Base-by-base conservation (phyloP, 2,797 vertebrate genomes). In the Pelodytes ibericus region DNA sequence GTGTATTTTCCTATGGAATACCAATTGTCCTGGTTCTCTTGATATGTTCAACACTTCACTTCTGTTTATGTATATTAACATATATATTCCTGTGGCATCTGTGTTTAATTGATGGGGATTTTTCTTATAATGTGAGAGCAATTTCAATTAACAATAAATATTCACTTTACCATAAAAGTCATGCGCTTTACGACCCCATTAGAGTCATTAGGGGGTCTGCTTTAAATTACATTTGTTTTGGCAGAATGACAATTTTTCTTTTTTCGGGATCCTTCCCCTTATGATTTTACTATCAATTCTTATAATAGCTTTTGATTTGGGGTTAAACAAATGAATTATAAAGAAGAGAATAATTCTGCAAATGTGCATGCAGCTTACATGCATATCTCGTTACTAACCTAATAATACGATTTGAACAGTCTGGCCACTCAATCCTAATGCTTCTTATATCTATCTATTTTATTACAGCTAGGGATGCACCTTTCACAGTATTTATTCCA, bases 361-460 rank as follows among this genome's bases (percentile, higher is more conserved):
- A 80, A 83, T 82, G 82, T 87, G 84, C 84, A 81, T 70, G 85
- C 78, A 68, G 81, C 71, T 80, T 83, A 80, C 85, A 88, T 88
- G 83, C 85, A 65, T 94, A 94, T 97, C 94, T 87, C 91, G 87
- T 98, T 97, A 95, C 95, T 94, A 94, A 92, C 87, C 91, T 90
- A 90, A 88, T 88, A 92, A 91, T 87, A 89, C 86, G 83, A 90
- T 89, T 87, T 90, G 89, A 86, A 77, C 86, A 83, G 85, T 86
- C 87, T 79, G 81, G 84, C 83, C 83, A 88, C 87, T 84, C 81
- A 80, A 81, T 86, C 90, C 82, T 81, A 90, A 90, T 72, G 25
- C 58, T 29, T 27, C 31, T 31, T 60, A 60, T 27, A 60, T 60
- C 8, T 60, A 31, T 60, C 56, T 58, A 24, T 53, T 53, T 53